Evolutionary conservation across 2,113 vertebrate species (phyloP).

Genomic region (Xiphorhynchus elegans): DNA sequence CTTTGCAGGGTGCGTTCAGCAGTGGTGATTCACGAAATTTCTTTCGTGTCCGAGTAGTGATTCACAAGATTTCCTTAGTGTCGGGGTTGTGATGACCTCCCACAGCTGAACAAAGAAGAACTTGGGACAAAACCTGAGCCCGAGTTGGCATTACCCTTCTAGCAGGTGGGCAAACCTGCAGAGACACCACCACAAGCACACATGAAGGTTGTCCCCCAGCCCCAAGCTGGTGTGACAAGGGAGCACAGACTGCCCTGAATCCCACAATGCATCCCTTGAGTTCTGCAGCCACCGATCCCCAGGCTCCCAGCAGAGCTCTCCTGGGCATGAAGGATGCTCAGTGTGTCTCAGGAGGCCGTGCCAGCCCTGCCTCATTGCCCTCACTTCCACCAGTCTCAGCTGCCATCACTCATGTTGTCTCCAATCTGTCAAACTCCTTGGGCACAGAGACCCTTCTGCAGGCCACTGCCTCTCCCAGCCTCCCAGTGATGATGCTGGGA

Average conservation of each 20-base stretch:
- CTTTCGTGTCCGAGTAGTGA: no score
- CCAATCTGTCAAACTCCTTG: not conserved
- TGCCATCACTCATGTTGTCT: not conserved
- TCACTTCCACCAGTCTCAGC: not conserved
- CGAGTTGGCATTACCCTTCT: accelerated
- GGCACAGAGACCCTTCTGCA: not conserved
- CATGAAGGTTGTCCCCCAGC: accelerated
- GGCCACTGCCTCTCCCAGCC: not conserved
- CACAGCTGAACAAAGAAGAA: not conserved
- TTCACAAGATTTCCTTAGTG: no score
- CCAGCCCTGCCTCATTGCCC: not conserved
- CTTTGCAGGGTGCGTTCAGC: not conserved
- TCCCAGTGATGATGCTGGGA: accelerated
- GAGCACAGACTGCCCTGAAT: not conserved
- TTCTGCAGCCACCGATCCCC: accelerated
- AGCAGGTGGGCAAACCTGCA: not conserved
- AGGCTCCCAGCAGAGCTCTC: not conserved
- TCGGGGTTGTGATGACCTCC: not conserved
- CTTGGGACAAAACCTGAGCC: not conserved
- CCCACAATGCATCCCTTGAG: not conserved
- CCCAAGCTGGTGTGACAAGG: not conserved
- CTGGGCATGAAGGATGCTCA: accelerated
- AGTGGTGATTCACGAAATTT: not conserved
- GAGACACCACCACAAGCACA: accelerated
- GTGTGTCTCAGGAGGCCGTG: accelerated